Evolutionary conservation across 2,113 vertebrate genomes (phyloP).

Genomic region (Hyperopisus bebe): DNA sequence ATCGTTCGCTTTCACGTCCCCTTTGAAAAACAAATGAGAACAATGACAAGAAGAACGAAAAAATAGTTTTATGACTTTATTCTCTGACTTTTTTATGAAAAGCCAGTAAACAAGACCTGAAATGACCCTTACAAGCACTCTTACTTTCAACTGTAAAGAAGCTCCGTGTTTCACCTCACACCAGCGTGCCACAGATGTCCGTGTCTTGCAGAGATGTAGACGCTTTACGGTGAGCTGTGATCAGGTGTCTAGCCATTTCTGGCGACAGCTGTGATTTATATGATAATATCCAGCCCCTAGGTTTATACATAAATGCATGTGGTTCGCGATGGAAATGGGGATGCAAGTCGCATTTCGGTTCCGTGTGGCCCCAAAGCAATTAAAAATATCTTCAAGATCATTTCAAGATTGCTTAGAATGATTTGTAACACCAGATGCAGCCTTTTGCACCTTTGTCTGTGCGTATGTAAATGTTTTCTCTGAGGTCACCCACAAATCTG

Average conservation of each 20-base stretch:
- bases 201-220: background rate
- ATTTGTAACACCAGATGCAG: conserved; percentile 16
- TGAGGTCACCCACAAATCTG: background rate
- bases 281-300: conserved; percentile 37
- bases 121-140: background rate
- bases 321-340: conserved; percentile 32
- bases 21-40: background rate
- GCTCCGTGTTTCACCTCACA: background rate
- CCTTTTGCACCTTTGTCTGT: conserved; percentile 28
- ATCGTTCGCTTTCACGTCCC: background rate
- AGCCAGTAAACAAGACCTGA: background rate
- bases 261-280: conserved; percentile 32
- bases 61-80: background rate
- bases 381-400: conserved; percentile 32
- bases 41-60: background rate
- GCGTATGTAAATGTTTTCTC: background rate
- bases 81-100: background rate
- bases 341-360: conserved; percentile 20
- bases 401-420: conserved; percentile 26
- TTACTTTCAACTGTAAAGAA: background rate
- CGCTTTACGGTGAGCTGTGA: conserved; percentile 21
- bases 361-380: conserved; percentile 28
- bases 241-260: conserved; percentile 2
- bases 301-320: conserved; percentile 41
- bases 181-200: background rate